Conservation (phyloP, 2,113 vertebrate genomes). For the Gobius niger region DNA sequence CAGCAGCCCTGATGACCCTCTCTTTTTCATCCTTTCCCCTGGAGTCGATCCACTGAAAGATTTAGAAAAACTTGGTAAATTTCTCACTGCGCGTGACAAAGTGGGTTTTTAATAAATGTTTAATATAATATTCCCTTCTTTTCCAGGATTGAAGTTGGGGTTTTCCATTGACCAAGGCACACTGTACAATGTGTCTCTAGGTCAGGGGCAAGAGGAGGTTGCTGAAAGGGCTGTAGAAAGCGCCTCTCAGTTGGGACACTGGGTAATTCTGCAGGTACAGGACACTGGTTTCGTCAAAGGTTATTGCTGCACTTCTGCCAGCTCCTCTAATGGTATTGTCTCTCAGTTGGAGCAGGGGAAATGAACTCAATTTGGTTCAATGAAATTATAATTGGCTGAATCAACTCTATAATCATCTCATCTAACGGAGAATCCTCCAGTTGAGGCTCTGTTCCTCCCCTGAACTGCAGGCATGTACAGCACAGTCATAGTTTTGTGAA, state of each 20-base stretch:
- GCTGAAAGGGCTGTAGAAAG: conserved; percentile 74
- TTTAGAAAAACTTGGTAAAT: conserved; percentile 76
- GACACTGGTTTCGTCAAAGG: conserved; percentile 5
- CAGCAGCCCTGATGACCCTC: conserved; percentile 71
- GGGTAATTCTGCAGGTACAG: conserved; percentile 82
- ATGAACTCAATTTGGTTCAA: conserved; percentile 73
- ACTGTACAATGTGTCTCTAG: conserved; percentile 81
- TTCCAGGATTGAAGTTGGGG: conserved; percentile 80
- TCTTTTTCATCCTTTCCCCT: conserved; percentile 85
- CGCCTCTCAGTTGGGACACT: conserved; percentile 75
- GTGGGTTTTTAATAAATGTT: neutral
- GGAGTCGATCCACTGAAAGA: conserved; percentile 81
- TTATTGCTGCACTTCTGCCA: conserved; percentile 24
- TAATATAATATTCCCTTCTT: neutral
- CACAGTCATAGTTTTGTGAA: neutral
- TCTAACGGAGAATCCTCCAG: conserved; percentile 28
- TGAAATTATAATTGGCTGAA: conserved; percentile 66
- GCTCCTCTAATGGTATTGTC: conserved; percentile 59
- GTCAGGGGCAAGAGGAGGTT: conserved; percentile 81
- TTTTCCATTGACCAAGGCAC: conserved; percentile 80
- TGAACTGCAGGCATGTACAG: neutral
- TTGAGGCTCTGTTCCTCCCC: conserved; percentile 19
- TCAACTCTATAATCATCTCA: conserved; percentile 50
- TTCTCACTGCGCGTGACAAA: neutral
- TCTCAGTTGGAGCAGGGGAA: conserved; percentile 43